Base-by-base conservation (phyloP, 2,888 invertebrate species). In the Blomia tropicalis region DNA sequence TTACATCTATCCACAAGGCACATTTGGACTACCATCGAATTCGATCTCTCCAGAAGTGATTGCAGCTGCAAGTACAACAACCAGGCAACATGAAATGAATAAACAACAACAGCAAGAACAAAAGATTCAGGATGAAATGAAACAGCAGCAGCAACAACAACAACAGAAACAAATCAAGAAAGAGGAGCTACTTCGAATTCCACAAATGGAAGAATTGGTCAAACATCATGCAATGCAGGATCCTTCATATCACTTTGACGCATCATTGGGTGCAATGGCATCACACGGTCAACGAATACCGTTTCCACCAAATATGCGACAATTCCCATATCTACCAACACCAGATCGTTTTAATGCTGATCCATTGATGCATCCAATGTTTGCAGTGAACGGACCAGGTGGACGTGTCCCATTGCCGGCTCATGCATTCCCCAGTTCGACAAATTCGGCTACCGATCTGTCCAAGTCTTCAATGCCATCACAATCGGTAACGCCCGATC, bases 301-400 rank as follows among this genome's bases (percentile, higher is more conserved):
- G 14, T 36, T 65, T n/a, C 60, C 60, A 4, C 56, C 58, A 4
- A 43, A 58, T 43, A 41, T 62, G 56, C 56, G 36, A 27, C 22
- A 47, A n/a, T 36, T 56, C 29, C 25, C 11, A 11, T 47, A 47
- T 27, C 7, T 47, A n/a, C 51, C 51, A 25, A 22, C 22, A 11
- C 51, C 7, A 47, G 51, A 47, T 56, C 56, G 29, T 11, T 30
- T 32, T 23, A 25, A 14, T 36, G 29, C 25, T 32, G 56, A n/a
- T 4, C n/a, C 56, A 2, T 23, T 29, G 29, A 56, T 29, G 29
- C 29, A 56, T 31, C 23, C 29, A 4, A 14, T 27, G n/a, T 56
- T 19, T 56, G 56, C 30, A 19, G n/a, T 56, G 17, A 36, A 36
- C 29, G 56, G 56, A 11, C 56, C 25, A 56, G 23, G 47, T 47